Percentiles rank a stretch among this genome's conserved stretches.
Evolutionary conservation across 1,140 invertebrate species (phyloP).

Genomic region (Mycetomoellerius zeteki): DNA sequence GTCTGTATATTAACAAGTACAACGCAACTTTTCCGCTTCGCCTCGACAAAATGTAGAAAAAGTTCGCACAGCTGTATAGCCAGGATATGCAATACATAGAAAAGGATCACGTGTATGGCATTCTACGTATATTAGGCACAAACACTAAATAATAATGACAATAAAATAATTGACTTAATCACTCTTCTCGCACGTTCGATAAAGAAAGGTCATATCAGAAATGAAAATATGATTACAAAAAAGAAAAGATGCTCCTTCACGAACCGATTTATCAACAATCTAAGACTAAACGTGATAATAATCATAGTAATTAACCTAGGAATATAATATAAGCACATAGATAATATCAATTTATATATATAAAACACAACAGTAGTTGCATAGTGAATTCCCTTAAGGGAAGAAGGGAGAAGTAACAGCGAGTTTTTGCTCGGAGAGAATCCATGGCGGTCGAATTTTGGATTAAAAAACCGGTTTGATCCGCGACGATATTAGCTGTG

Average conservation of each 20-base stretch:
- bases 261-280: constrained; percentile 83
- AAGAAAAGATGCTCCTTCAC: constrained; percentile 70
- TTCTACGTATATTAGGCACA: constrained; percentile 57
- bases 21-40: constrained; percentile 30
- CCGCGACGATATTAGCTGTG: constrained; percentile 82
- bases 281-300: constrained; percentile 76
- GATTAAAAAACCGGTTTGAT: constrained; percentile 63
- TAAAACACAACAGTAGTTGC: constrained; percentile 83
- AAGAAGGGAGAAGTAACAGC: constrained; percentile 70
- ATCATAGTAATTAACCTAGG: constrained; percentile 65
- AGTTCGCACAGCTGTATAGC: constrained; percentile 29
- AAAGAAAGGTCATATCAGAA: constrained; percentile 67
- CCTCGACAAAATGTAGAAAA: constrained; percentile 54
- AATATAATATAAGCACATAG: constrained; percentile 73
- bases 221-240: constrained; percentile 51
- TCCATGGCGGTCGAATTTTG: constrained; percentile 72
- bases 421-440: constrained; percentile 46
- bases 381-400: constrained; percentile 66
- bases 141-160: constrained; percentile 60
- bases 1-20: constrained; percentile 36
- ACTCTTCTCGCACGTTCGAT: constrained; percentile 15
- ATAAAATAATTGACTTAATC: constrained; percentile 56
- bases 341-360: constrained; percentile 82
- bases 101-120: constrained; percentile 54
- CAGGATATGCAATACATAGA: constrained; percentile 30